Percentiles rank a stretch among this genome's conserved stretches.
These are phyloP conservation scores for Bos indicus DNA, from an alignment of 2,113 vertebrate species.

Conservation along the genomic window DNA sequence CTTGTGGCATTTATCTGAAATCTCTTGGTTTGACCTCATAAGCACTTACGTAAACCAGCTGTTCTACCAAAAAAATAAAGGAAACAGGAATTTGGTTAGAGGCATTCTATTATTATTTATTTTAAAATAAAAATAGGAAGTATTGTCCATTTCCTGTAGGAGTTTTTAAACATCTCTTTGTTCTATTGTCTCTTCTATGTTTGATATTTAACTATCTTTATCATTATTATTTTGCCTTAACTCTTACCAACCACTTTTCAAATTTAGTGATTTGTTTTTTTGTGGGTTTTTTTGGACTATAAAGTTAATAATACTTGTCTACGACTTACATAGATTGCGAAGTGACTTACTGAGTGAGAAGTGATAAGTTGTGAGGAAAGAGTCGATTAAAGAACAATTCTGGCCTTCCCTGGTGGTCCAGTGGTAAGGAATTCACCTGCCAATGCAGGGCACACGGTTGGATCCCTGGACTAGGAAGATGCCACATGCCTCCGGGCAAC, in stretches of 20 bases:
- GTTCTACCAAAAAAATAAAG: neutral
- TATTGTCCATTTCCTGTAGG: neutral
- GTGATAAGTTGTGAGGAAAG: neutral
- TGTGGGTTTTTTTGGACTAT: neutral
- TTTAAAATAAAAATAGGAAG: constrained; percentile 1
- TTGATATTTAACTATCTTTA: neutral
- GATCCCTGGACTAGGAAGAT: neutral
- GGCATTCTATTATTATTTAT: neutral
- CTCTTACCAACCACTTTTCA: neutral
- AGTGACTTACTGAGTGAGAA: constrained; percentile 24
- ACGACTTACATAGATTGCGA: neutral
- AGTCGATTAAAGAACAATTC: constrained; percentile 16
- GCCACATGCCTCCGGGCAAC: neutral
- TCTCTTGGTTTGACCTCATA: neutral
- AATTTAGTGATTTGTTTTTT: neutral
- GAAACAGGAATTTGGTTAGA: neutral
- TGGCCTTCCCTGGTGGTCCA: neutral
- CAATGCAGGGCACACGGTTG: neutral
- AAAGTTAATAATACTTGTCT: neutral
- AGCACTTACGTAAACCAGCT: neutral
- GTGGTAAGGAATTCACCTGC: neutral
- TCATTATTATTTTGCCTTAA: neutral
- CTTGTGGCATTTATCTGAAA: neutral
- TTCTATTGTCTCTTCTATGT: neutral
- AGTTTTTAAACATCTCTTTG: neutral